Evolutionary conservation across 53 echinoderm and acorn worm species (phyloP).

Genomic region (Antedon mediterranea): DNA sequence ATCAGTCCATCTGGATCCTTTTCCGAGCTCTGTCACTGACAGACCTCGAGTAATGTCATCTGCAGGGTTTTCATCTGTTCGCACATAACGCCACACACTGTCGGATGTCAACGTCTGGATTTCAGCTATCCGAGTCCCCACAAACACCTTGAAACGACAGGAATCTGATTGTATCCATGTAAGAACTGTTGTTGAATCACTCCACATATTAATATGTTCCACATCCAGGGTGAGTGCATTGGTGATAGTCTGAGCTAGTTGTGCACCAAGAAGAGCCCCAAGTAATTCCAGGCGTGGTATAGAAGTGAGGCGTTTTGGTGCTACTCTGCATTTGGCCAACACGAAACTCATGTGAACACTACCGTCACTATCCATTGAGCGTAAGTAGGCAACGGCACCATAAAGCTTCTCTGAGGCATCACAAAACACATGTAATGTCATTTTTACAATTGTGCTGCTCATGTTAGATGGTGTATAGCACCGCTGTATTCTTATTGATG

Average conservation of each 20-base stretch:
- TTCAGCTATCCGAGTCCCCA: no score
- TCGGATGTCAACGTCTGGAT: no score
- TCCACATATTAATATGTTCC: no score
- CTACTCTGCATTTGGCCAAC: neutral
- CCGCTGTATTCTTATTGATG: neutral
- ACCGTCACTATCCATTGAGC: neutral
- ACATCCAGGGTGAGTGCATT: no score
- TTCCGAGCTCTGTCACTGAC: conserved; percentile 1
- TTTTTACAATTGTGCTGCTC: neutral
- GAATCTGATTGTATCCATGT: no score
- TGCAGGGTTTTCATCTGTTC: no score
- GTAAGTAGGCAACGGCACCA: neutral
- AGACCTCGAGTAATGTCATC: conserved; percentile 7
- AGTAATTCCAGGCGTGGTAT: no score
- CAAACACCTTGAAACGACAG: no score
- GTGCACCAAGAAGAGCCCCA: no score
- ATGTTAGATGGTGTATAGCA: conserved; percentile 1
- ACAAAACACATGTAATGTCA: conserved; percentile 9
- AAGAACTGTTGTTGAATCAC: no score
- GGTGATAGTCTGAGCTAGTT: no score
- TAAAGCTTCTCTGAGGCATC: conserved; percentile 1
- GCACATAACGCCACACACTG: no score
- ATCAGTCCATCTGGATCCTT: conserved; percentile 7
- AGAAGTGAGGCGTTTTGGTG: neutral
- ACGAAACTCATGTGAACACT: neutral